Base-by-base conservation (phyloP, 2,888 invertebrate species). In the Tetanocera ferruginea region DNA sequence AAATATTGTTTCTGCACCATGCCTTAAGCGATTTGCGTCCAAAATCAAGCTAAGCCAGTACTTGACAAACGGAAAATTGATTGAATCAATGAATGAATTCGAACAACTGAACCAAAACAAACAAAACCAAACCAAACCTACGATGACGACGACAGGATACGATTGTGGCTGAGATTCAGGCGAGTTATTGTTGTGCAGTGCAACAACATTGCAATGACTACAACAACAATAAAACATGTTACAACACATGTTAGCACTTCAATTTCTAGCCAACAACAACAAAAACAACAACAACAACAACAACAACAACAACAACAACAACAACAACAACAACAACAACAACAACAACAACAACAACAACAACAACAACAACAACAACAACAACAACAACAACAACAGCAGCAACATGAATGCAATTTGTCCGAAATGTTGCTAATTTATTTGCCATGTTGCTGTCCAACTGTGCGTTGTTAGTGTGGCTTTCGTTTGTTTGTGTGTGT, bases 361-460 rank as follows among this genome's bases (percentile, higher is more conserved):
- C n/a, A 74, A 71, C 64, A 77, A 25, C 52, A 62, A 11, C 67
- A 77, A 60, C 67, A 76, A 51, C 52, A 76, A 57, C 31, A 77
- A 57, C 60, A 76, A 23, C 66, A 55, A 34, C 57, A 19, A 43
- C 37, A 57, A 25, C 11, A 52, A 31, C 51, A 25, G 67, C 25
- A n/a, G 28, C 55, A 55, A 51, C 67, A 66, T 57, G 78, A 79
- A 77, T 80, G 80, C 81, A 80, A 81, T 83, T 82, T 85, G 78
- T 84, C 83, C 87, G 84, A 86, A 87, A 87, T 87, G 87, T 87
- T 87, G 86, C 87, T 88, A 87, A 87, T 88, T 88, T 87, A 87
- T 87, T 87, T 87, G 83, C 84, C 86, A 87, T 87, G 87, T 87
- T 86, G 70, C 80, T 84, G 82, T 82, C 82, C 85, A 85, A 86